Base-by-base conservation (phyloP, 1,140 invertebrate species). In the Holotrichia oblita region DNA sequence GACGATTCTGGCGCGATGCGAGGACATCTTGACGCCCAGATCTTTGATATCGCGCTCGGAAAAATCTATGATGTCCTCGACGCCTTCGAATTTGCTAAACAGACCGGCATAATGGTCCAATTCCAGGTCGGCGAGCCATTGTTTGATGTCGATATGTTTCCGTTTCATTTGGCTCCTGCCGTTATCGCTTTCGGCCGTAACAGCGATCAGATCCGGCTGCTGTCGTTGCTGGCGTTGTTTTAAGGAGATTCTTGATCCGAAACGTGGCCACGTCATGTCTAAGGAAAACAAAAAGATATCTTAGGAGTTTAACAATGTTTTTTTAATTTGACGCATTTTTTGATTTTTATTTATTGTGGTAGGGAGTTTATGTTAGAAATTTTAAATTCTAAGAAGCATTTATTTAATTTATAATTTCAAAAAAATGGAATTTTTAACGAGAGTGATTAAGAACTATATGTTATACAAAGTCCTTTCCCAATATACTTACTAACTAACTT, bases 1-100 rank as follows among this genome's bases (percentile, higher is more conserved):
- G 12, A 92, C 88, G 64, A 93, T 90, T 80, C 89, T 88, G 6
- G 91, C 90, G 44, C 92, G 85, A 84, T 93, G 92, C 10, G 89
- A 89, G 0, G 89, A 87, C 82, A 90, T 91, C 69, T 89, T 90
- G 10, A 93, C 87, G 0, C 92, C 92, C 42, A 92, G 82, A 27
- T 89, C 85, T 82, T 89, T 91, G 2, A 93, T 85, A 78, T 92
- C 91, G 2, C 87, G 85, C 81, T 93, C 92, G 7, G 87, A 87
- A 17, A 91, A 86, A 42, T 89, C 87, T 27, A 93, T 84, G 20
- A 93, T 84, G 79, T 92, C 90, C 81, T 90, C 88, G 10, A 91
- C 89, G 6, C 88, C 89, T 73, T 84, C 83, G 79, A 88, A 91
- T 64, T 85, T 85, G 12, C 86, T 81, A 61, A 91, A 89, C 40